Conservation (phyloP, 2,797 vertebrate species). For the Poeciliopsis infans region DNA sequence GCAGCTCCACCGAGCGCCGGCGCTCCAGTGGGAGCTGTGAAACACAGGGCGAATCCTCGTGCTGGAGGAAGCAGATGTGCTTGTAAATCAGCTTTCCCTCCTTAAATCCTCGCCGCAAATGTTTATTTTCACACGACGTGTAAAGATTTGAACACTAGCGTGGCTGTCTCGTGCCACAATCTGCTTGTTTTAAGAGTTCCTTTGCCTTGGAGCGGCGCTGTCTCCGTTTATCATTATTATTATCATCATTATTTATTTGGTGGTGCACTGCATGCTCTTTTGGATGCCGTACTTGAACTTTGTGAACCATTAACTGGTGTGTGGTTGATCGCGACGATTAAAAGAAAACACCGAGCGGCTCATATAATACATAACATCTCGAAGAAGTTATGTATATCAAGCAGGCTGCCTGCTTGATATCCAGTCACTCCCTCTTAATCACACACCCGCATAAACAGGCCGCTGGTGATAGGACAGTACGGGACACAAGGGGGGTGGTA, state of each 20-base stretch:
- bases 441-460: slow-evolving; percentile 22
- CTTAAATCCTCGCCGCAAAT: slow-evolving; percentile 3
- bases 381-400: not conserved
- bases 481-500: not conserved
- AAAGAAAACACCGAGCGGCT: not conserved
- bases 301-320: not conserved
- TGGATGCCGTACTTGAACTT: not conserved
- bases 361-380: not conserved
- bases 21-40: slow-evolving; percentile 34
- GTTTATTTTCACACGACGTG: slow-evolving; percentile 19
- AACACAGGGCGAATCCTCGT: slow-evolving; percentile 47
- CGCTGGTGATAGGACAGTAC: slow-evolving; percentile 18
- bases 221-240: not conserved
- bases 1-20: slow-evolving; percentile 35
- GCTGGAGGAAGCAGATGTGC: slow-evolving; percentile 34
- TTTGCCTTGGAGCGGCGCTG: not conserved
- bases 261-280: not conserved
- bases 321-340: not conserved
- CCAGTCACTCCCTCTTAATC: slow-evolving; percentile 20
- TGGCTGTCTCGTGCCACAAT: not conserved
- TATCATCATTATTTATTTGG: too few species aligned
- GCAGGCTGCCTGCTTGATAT: not conserved
- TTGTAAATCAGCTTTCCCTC: slow-evolving; percentile 12
- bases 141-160: not conserved
- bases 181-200: not conserved